Base-by-base conservation (phyloP, 2,888 invertebrate species). In the Lissocephala sabroskyi region DNA sequence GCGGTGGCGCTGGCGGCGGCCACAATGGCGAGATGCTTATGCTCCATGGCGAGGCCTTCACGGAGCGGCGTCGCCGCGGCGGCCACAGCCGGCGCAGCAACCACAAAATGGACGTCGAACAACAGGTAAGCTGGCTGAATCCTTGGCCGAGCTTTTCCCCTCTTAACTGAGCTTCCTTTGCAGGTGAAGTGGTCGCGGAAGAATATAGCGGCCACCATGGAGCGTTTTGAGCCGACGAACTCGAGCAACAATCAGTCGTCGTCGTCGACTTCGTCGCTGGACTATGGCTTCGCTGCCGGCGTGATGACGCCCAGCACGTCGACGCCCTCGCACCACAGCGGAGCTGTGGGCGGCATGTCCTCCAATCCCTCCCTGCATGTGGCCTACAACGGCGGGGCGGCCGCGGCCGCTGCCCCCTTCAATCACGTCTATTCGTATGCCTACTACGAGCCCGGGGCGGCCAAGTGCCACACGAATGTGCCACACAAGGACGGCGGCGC, bases 351-450 rank as follows among this genome's bases (percentile, higher is more conserved):
- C 55, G 59, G 63, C 5, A 49, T 65, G 51, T 58, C 74, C 30
- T 68, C 68, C 18, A 73, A 62, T 10, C 59, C 68, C 13, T 73
- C 68, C 11, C 40, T 70, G 40, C 68, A 70, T 36, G 77, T 70
- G 17, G 76, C 62, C 44, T 73, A 59, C 46, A 77, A 78, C 19
- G 78, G 77, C 0, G 61, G 45, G 0, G 54, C 52, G n/a, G 57
- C 59, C 3, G 56, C 59, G 0, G 44, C 58, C 1, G 44, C 49
- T 2, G 55, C 65, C 6, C 80, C 83, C 2, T 76, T 79, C 6
- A 84, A 84, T 46, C 85, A 85, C 42, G 93, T 93, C 75, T 94
- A 94, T 83, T 92, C 93, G 18, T 94, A 94, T 84, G 94, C 93
- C 9, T 94, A 94, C 82, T 93, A 93, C 82, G 93, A 92, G 78